Percentiles rank a stretch among this genome's conserved stretches.
phyloP scores from a whole-genome alignment of 2,888 invertebrate genomes.

The Cryptocephalus moraei region DNA sequence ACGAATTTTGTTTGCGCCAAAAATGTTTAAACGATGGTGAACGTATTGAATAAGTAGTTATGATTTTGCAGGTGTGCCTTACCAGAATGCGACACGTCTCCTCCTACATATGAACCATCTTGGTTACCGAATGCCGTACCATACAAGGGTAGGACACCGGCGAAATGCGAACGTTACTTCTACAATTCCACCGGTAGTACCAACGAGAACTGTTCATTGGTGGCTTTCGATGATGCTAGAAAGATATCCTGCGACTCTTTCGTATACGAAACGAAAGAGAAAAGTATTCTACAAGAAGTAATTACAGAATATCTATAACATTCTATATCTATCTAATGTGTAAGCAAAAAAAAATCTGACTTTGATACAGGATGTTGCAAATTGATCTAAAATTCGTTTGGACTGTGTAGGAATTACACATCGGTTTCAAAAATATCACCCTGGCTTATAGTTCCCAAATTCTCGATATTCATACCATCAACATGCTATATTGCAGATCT shows the following conservation, averaged over 20 bases:
- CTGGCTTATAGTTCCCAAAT: no score
- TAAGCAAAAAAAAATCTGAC: background rate
- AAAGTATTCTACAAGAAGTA: constrained; percentile 28
- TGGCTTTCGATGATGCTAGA: constrained; percentile 17
- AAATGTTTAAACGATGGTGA: no score
- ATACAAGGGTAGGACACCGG: constrained; percentile 20
- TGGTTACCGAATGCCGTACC: constrained; percentile 35
- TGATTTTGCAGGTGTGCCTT: constrained; percentile 29
- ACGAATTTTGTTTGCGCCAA: no score
- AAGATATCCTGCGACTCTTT: constrained; percentile 21
- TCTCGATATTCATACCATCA: no score
- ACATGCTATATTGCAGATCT: no score
- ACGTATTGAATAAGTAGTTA: no score
- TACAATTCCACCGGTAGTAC: constrained; percentile 9
- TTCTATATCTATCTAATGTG: background rate
- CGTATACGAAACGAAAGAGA: constrained; percentile 24
- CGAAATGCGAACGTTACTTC: constrained; percentile 21
- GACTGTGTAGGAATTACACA: no score
- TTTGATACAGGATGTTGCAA: no score
- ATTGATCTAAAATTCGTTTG: no score
- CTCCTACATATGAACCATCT: constrained; percentile 19
- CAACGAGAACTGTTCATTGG: constrained; percentile 13
- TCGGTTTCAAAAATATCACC: no score
- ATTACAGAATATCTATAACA: constrained; percentile 7
- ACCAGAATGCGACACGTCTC: constrained; percentile 29